phyloP scores from a whole-genome alignment of 2,113 vertebrate genomes.

The Channa argus region DNA sequence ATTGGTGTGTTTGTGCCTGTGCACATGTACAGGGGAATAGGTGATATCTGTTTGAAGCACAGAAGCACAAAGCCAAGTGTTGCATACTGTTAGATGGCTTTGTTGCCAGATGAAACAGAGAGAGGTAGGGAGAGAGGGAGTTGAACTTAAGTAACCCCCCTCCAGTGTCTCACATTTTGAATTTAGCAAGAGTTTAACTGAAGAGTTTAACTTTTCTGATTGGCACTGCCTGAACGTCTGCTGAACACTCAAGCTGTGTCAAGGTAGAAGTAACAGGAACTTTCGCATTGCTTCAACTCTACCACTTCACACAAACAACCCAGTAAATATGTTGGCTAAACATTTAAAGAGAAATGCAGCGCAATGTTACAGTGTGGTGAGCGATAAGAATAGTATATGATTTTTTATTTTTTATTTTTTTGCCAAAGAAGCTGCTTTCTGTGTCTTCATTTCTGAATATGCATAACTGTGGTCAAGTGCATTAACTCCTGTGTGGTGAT shows the following conservation, averaged over 20 bases:
- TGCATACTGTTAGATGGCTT: slow-evolving; percentile 69
- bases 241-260: slow-evolving; percentile 34
- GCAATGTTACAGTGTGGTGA: slow-evolving; percentile 2
- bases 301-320: slow-evolving; percentile 32
- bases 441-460: slow-evolving; percentile 13
- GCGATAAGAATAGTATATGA: slow-evolving; percentile 17
- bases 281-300: slow-evolving; percentile 21
- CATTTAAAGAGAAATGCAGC: slow-evolving; percentile 8
- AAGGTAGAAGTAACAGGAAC: slow-evolving; percentile 25
- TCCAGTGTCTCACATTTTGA: slow-evolving; percentile 57
- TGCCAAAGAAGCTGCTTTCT: slow-evolving; percentile 2
- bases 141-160: slow-evolving; percentile 73
- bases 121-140: slow-evolving; percentile 34
- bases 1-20: slow-evolving; percentile 38
- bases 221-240: slow-evolving; percentile 48
- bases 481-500: background rate
- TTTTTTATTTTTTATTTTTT: background rate
- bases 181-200: slow-evolving; percentile 61
- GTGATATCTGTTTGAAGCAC: slow-evolving; percentile 67
- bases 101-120: slow-evolving; percentile 75
- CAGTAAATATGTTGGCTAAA: slow-evolving; percentile 14
- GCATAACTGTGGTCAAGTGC: background rate
- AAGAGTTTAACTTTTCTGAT: slow-evolving; percentile 65
- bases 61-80: slow-evolving; percentile 59
- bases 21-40: slow-evolving; percentile 58